phyloP scores from a whole-genome alignment of 2,113 vertebrate genomes.

The Hemichromis elongatus region DNA sequence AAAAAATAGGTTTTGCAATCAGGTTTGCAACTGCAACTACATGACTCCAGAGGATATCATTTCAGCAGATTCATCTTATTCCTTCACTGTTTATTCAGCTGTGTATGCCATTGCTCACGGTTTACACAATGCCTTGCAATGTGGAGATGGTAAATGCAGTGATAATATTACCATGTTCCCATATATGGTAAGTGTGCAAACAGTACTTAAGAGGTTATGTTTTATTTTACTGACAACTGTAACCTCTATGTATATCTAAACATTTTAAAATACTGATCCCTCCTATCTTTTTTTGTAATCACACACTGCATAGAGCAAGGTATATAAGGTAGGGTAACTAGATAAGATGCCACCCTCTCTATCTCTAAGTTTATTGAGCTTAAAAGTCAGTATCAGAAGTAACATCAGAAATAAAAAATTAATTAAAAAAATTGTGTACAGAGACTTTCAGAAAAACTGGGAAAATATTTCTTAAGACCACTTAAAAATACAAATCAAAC shows the following conservation, averaged over 20 bases:
- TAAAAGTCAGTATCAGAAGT: neutral
- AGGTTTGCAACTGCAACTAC: conserved; percentile 52
- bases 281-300: neutral
- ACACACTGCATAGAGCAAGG: neutral
- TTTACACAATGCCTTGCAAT: conserved; percentile 76
- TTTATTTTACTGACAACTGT: neutral
- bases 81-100: conserved; percentile 69
- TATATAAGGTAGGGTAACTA: neutral
- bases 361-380: neutral
- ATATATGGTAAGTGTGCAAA: conserved; percentile 70
- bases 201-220: neutral
- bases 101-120: conserved; percentile 76
- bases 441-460: no score
- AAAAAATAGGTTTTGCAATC: conserved; percentile 47
- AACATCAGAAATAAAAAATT: neutral
- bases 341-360: neutral
- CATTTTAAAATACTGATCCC: neutral
- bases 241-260: neutral
- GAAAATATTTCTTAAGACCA: no score
- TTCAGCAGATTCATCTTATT: conserved; percentile 17
- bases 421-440: no score
- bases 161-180: conserved; percentile 61
- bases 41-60: neutral
- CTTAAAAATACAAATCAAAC: no score
- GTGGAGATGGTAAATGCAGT: conserved; percentile 60